Base-by-base conservation (phyloP, 2,113 vertebrate species). In the Mesocricetus auratus region DNA sequence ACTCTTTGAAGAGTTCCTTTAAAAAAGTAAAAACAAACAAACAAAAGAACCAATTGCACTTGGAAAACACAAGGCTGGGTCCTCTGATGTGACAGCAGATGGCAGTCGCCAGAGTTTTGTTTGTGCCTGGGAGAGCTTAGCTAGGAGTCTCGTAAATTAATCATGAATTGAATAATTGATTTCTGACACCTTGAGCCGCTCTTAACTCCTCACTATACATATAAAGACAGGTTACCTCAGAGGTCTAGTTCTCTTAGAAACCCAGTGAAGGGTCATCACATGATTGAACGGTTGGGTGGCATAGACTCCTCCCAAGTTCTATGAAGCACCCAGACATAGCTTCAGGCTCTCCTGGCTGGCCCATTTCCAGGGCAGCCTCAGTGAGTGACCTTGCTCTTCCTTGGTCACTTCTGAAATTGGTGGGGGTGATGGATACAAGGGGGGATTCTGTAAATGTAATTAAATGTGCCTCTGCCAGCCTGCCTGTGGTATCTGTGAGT, bases 401-500 rank as follows among this genome's bases (percentile, higher is more conserved):
- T 86, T 97, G 91, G 73, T 33, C 94, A 97, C 93, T 78, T 97
- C 89, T 1, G 6, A 50, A 95, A 96, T 92, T 94, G 89, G 64
- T 89, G 93, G 73, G 39, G 50, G 96, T 95, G 92, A 97, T 82
- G 94, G 91, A 92, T 96, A 98, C 97, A 97, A 4, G 97, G 97
- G 86, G 97, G 86, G 77, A 96, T 97, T 98, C 98, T 98, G 98
- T 98, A 97, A 98, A 98, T 98, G 97, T 96, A 98, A 98, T 98
- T 98, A 94, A 97, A 97, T 56, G 53, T 39, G 74, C 78, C 87
- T 98, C 96, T 98, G 98, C 98, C 98, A 98, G 97, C 98, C 82
- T 98, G 96, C 98, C 97, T 99, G 98, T 97, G 98, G 98, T 98
- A 98, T 98, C 97, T 82, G 42, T 87, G 85, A 98, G 96, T 98